phyloP scores from a whole-genome alignment of 2,113 vertebrate genomes.

The Cepphus grylle region DNA sequence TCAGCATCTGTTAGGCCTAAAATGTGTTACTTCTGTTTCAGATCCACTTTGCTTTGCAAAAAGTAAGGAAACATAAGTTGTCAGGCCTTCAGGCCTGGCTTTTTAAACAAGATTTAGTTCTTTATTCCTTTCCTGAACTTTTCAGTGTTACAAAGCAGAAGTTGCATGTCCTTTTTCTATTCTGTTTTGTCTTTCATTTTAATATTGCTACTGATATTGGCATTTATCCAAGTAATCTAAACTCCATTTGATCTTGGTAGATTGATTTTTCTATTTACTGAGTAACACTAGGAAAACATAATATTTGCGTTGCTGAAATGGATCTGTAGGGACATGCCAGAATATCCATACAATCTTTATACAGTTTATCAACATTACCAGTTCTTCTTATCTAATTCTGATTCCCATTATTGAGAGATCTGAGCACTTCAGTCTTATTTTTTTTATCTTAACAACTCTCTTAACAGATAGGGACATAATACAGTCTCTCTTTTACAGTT shows the following conservation, averaged over 20 bases:
- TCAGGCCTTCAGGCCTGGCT: not conserved
- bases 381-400: not conserved
- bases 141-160: not conserved
- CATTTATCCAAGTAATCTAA: not conserved
- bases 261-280: not conserved
- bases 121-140: not conserved
- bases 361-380: not conserved
- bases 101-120: not conserved
- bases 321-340: not conserved
- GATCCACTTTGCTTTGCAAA: not conserved
- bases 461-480: not conserved
- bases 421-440: not conserved
- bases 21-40: not conserved
- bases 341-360: not conserved
- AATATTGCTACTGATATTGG: not conserved
- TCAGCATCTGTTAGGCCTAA: not conserved
- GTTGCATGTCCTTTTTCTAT: not conserved
- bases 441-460: not conserved
- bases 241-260: not conserved
- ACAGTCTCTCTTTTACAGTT: not conserved
- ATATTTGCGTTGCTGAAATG: not conserved
- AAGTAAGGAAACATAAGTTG: fast-evolving
- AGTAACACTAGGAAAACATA: not conserved
- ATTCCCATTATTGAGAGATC: not conserved
- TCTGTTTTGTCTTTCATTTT: not conserved